Base-by-base conservation (phyloP, 1,140 invertebrate species). In the Pseudachorutes palmiensis region DNA sequence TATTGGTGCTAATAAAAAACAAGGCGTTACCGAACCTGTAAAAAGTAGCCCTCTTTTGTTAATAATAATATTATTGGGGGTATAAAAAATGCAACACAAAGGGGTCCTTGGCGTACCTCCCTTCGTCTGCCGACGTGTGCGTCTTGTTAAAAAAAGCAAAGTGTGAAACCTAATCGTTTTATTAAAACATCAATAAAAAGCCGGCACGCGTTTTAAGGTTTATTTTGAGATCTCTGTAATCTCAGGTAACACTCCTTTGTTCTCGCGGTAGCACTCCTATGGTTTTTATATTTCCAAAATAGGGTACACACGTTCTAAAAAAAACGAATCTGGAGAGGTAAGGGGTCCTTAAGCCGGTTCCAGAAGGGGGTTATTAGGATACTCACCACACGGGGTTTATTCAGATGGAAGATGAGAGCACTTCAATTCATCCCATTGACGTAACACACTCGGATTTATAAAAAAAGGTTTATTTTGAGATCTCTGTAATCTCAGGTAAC, bases 141-240 rank as follows among this genome's bases (percentile, higher is more conserved):
- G 51, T 55, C 59, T 61, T 61, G 59, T 61, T 61, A 61, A 61
- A 61, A 55, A 55, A 55, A 55, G 24, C 24, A 41, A 62, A 66
- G 68, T 70, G 68, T 70, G 68, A 70, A 70, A 65, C 36, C 41
- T 66, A 70, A 70, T 70, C 68, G 49, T 66, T 70, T 70, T 64
- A 70, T 70, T 69, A 31, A 60, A 30, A 60, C 26, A 60, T 60
- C 26, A 29, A 60, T 60, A 60, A 60, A 60, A 30, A 55, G 24
- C 2, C 58, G 30, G 26, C 30, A 60, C 58, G 29, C 26, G 26
- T 2, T 12, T 60, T 29, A 24, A 30, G 58, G 58, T 57, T 31
- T 60, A 60, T 28, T 60, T 30, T 29, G 22, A 60, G 30, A 32
- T 12, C 5, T 29, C 9, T 61, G 28, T 26, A 36, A 62, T 64